A percentile compares a stretch with the other conserved stretches of the same genome.
Conservation (phyloP, 2,113 vertebrate species). For the Pandion haliaetus region DNA sequence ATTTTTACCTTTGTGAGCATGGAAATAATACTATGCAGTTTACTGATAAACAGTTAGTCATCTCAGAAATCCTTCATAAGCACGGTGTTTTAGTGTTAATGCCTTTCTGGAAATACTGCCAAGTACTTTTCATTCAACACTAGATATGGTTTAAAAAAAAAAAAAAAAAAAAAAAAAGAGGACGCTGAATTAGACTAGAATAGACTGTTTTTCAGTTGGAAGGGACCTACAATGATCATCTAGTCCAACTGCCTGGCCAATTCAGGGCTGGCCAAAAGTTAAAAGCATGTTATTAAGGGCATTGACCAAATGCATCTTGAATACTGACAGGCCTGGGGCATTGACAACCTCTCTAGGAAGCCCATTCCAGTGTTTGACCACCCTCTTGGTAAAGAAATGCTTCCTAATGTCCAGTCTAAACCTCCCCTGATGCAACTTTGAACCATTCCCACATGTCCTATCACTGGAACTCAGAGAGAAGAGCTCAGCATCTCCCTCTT, state of each 20-base stretch:
- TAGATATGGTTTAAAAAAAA: neutral
- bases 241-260: neutral
- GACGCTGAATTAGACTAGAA: neutral
- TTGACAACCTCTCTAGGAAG: neutral
- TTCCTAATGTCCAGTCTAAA: neutral
- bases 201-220: neutral
- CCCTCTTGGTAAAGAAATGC: neutral
- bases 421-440: neutral
- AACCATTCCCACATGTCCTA: neutral
- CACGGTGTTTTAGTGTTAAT: neutral
- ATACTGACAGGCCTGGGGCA: neutral
- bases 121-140: neutral
- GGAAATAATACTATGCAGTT: neutral
- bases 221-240: neutral
- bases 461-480: neutral
- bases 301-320: neutral
- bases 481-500: neutral
- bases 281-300: neutral
- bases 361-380: neutral
- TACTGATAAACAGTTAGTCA: neutral
- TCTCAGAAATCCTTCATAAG: neutral
- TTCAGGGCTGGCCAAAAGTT: neutral
- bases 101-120: neutral
- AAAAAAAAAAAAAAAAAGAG: neutral
- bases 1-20: neutral